These are phyloP conservation scores for Lagopus leucura DNA, from an alignment of 2,113 vertebrate species.

Conservation along the genomic window DNA sequence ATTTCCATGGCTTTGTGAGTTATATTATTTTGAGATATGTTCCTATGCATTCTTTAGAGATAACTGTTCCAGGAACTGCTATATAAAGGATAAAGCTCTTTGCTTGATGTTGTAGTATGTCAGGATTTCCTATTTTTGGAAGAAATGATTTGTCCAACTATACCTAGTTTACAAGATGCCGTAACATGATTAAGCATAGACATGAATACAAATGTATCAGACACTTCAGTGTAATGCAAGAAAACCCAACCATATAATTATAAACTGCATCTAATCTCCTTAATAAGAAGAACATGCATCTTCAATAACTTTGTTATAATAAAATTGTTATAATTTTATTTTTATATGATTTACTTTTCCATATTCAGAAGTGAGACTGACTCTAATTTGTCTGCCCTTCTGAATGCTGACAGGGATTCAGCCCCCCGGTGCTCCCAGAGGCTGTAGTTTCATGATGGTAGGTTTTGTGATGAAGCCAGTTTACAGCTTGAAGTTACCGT, in stretches of 20 bases:
- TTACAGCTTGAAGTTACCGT: background rate
- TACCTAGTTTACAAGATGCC: background rate
- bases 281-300: background rate
- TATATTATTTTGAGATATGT: background rate
- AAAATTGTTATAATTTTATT: too few relatives aligned
- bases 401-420: background rate
- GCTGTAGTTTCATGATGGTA: background rate
- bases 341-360: background rate
- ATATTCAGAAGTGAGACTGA: background rate
- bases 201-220: background rate
- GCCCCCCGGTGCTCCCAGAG: too few relatives aligned
- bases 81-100: background rate
- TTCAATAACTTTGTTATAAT: background rate
- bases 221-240: background rate
- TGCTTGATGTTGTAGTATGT: background rate
- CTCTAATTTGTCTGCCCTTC: background rate
- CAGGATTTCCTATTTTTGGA: background rate
- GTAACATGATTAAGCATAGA: background rate
- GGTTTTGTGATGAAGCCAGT: background rate
- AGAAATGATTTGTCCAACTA: background rate
- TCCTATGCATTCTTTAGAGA: constrained; percentile 3
- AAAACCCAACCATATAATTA: background rate
- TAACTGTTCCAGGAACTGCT: background rate
- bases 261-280: background rate
- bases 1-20: background rate